phyloP scores from a whole-genome alignment of 2,113 vertebrate genomes.

The Danionella cerebrum region DNA sequence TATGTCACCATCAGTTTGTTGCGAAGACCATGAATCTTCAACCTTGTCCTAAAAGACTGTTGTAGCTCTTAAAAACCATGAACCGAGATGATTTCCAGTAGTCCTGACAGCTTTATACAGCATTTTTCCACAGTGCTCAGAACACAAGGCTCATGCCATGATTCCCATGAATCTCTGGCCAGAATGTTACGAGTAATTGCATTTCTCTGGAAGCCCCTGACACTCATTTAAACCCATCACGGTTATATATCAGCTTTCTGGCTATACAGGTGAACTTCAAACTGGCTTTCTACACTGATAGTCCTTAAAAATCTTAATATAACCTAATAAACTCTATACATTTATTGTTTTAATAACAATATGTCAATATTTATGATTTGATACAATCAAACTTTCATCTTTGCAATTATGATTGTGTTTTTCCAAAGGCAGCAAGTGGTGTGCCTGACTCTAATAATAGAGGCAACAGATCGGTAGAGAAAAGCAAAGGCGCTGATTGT shows the following conservation, averaged over 20 bases:
- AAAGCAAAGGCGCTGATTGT: not conserved
- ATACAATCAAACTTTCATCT: not conserved
- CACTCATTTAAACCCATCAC: constrained; percentile 4
- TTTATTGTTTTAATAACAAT: not conserved
- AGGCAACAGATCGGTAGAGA: not conserved
- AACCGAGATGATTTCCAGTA: not conserved
- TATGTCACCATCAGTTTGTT: no score
- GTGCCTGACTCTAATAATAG: not conserved
- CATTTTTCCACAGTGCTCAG: not conserved
- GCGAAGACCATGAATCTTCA: no score
- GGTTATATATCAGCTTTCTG: not conserved
- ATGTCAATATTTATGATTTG: not conserved
- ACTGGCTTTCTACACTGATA: not conserved
- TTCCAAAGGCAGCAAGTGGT: no score
- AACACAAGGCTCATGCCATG: not conserved
- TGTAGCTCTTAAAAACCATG: not conserved
- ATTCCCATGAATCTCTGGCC: constrained; percentile 17
- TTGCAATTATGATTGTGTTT: no score
- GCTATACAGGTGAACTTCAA: constrained; percentile 1
- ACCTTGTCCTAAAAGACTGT: not conserved
- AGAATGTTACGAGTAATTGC: constrained; percentile 19
- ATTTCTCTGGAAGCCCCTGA: constrained; percentile 10
- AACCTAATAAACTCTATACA: no score
- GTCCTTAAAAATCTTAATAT: not conserved
- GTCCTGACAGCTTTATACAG: constrained; percentile 1